phyloP scores from a whole-genome alignment of 2,113 vertebrate species.

The Malaclemys terrapin region DNA sequence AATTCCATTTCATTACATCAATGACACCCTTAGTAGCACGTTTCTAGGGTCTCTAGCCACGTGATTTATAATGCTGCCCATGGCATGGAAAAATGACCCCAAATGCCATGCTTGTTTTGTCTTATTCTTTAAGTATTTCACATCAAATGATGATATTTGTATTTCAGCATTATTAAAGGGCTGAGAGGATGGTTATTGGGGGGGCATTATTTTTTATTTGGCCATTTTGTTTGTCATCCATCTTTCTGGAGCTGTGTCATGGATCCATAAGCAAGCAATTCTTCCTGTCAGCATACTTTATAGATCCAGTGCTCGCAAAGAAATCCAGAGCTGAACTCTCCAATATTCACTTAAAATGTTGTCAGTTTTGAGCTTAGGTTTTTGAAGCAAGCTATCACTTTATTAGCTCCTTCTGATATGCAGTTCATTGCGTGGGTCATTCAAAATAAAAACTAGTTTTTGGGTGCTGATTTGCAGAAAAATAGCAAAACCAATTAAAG shows the following conservation, averaged over 20 bases:
- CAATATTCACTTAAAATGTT: background rate
- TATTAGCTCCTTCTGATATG: background rate
- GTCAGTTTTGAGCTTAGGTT: background rate
- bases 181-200: background rate
- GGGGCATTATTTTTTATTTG: background rate
- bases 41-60: background rate
- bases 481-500: background rate
- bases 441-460: background rate
- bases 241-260: slow-evolving; percentile 27
- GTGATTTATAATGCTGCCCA: background rate
- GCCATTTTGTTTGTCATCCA: slow-evolving; percentile 1
- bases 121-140: background rate
- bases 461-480: background rate
- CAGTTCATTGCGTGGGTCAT: background rate
- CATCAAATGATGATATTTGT: background rate
- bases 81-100: background rate
- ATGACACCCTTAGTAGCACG: background rate
- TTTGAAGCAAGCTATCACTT: background rate
- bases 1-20: background rate
- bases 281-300: background rate
- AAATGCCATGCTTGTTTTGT: background rate
- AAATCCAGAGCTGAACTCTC: background rate
- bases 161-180: slow-evolving; percentile 14
- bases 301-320: slow-evolving; percentile 12
- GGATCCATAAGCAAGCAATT: slow-evolving; percentile 31